Evolutionary conservation across 2,888 invertebrate genomes (phyloP), one percentile per base, ranked within the genome.

Genomic region (Campoletis raptor): DNA sequence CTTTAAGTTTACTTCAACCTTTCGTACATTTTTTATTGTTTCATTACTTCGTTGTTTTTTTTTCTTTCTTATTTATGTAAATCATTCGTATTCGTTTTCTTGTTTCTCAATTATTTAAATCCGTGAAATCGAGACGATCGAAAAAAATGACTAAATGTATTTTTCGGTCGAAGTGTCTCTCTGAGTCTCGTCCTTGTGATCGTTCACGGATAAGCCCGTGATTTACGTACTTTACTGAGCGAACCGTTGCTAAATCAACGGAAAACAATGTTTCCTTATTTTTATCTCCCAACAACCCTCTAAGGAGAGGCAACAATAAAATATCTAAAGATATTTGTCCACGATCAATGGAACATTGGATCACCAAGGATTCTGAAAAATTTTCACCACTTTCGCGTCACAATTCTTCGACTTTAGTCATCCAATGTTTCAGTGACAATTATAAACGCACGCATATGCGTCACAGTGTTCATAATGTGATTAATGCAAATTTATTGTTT

Each of bases 1-100:
- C 57, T 24, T 24, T 57, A 18, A 57, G 10, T 57, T 24, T 57
- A 10, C 57, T 57, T 69, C 30, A 40, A 21, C 57, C 54, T 48
- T 52, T 42, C 45, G 21, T 45, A 80, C 52, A 81, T 83, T 72
- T 45, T 54, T 40, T 61, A n/a, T 57, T 54, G 8, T 79, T 42
- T 24, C 24, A 40, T 48, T 30, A 30, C 30, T 30, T 52, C 37
- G n/a, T 24, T 57, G 15, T n/a, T 78, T 21, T 40, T 76, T 67
- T 36, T 48, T 24, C 21, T 42, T 69, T 69, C 9, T 42, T 24
- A 45, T n/a, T 69, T 10, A 12, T 52, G 18, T 42, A 42, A 21
- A n/a, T 72, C 48, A 30, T 52, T 67, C 7, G 12, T 8, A 67
- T 67, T 67, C 40, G 45, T 5, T 9, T 21, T 66, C 24, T 66